Percentiles rank a stretch among this genome's conserved stretches.
Evolutionary conservation across 2,113 vertebrate species (phyloP).

Genomic region (Python bivittatus): DNA sequence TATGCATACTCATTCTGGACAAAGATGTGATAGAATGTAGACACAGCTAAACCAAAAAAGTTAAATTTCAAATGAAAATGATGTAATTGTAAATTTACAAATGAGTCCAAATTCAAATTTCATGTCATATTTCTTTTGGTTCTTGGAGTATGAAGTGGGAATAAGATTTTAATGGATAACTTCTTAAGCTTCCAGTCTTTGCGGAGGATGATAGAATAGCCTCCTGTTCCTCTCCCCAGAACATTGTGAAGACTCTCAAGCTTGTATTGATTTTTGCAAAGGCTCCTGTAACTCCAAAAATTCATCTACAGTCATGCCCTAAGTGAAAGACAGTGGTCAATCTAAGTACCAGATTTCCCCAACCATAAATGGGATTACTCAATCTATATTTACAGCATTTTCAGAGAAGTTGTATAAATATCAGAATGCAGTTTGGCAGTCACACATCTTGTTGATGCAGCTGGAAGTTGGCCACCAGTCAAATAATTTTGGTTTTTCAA

Average conservation of each 20-base stretch:
- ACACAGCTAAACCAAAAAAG: too few relatives aligned
- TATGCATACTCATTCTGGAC: too few relatives aligned
- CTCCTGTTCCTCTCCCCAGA: not conserved
- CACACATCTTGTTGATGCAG: constrained; percentile 63
- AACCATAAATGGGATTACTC: constrained; percentile 40
- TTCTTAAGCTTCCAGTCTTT: not conserved
- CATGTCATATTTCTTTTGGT: not conserved
- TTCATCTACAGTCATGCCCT: not conserved
- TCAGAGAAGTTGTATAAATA: constrained; percentile 48
- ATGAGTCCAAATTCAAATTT: too few relatives aligned
- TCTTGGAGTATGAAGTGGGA: not conserved
- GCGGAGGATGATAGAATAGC: not conserved
- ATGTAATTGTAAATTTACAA: too few relatives aligned
- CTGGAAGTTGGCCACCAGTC: constrained; percentile 59
- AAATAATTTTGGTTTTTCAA: constrained; percentile 61
- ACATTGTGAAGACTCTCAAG: constrained; percentile 4
- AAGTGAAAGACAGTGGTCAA: not conserved
- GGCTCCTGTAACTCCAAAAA: not conserved
- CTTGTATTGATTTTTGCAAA: not conserved
- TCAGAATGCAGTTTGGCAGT: constrained; percentile 59
- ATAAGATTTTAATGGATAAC: not conserved
- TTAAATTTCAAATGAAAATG: too few relatives aligned
- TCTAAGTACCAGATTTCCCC: not conserved
- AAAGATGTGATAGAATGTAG: too few relatives aligned
- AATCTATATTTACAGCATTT: constrained; percentile 53